phyloP scores from a whole-genome alignment of 2,113 vertebrate genomes.

The Cynoglossus semilaevis region DNA sequence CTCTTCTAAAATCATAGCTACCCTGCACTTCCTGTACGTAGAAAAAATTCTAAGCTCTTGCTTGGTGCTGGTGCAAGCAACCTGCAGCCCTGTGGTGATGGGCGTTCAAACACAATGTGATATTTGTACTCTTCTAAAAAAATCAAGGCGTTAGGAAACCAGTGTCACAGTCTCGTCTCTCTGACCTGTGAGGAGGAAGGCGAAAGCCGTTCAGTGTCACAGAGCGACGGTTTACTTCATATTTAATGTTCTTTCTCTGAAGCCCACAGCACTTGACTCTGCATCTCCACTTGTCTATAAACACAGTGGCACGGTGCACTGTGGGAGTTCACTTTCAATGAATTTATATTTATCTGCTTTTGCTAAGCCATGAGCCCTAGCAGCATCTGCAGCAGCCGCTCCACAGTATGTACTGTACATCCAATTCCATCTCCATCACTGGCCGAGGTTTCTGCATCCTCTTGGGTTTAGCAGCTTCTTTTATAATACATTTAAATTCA shows the following conservation, averaged over 20 bases:
- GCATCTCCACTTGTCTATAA: constrained; percentile 51
- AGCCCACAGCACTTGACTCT: constrained; percentile 37
- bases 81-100: no score
- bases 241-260: constrained; percentile 23
- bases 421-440: constrained; percentile 39
- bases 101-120: not conserved
- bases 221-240: not conserved
- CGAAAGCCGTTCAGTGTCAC: constrained; percentile 2
- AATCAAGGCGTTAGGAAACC: not conserved
- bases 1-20: no score
- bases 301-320: constrained; percentile 46
- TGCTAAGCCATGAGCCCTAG: constrained; percentile 53
- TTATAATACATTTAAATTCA: constrained; percentile 45
- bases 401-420: constrained; percentile 34
- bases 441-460: constrained; percentile 20
- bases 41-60: no score
- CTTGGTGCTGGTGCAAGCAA: no score
- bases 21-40: no score
- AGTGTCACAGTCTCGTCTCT: constrained; percentile 16
- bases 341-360: constrained; percentile 69
- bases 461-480: constrained; percentile 8
- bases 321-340: constrained; percentile 61
- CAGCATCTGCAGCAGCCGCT: constrained; percentile 44
- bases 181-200: constrained; percentile 3
- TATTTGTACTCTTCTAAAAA: no score